Conservation (phyloP, 2,888 invertebrate genomes). For the Caenorhabditis sp. region DNA sequence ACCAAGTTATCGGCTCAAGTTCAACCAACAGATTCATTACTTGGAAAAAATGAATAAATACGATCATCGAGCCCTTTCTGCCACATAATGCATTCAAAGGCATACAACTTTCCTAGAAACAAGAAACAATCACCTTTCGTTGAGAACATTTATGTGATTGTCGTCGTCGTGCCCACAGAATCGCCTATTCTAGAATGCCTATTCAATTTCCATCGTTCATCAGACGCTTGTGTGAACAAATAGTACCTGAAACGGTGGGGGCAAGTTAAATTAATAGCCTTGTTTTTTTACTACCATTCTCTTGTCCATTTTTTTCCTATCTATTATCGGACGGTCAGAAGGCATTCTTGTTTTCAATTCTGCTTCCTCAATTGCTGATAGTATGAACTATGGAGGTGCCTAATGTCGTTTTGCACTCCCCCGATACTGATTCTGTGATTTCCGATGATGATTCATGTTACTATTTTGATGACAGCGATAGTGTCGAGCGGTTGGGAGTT, state of each 20-base stretch:
- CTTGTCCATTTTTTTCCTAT: constrained; percentile 13
- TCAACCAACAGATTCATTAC: too few species aligned
- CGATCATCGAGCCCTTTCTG: too few species aligned
- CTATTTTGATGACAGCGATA: constrained; percentile 28
- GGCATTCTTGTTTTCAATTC: constrained; percentile 14
- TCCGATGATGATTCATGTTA: constrained; percentile 53
- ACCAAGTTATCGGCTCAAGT: too few species aligned
- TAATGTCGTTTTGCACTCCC: constrained; percentile 22
- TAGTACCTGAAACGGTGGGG: constrained; percentile 32
- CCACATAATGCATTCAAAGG: too few species aligned
- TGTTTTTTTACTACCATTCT: constrained; percentile 39
- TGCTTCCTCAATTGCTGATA: constrained; percentile 27
- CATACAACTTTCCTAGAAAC: constrained; percentile 10
- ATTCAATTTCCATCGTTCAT: background rate
- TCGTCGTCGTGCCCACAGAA: background rate
- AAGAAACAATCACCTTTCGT: too few species aligned
- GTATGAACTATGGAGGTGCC: constrained; percentile 40
- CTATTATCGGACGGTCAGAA: constrained; percentile 21
- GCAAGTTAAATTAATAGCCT: constrained; percentile 47
- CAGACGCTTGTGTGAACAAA: constrained; percentile 25
- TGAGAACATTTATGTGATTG: background rate
- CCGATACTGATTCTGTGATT: constrained; percentile 50
- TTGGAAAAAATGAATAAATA: too few species aligned
- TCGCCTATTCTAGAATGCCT: background rate
- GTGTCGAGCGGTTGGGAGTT: constrained; percentile 42